These are phyloP conservation scores for Torymus aiolomorphi DNA, from an alignment of 2,888 invertebrate genomes.

Conservation along the genomic window DNA sequence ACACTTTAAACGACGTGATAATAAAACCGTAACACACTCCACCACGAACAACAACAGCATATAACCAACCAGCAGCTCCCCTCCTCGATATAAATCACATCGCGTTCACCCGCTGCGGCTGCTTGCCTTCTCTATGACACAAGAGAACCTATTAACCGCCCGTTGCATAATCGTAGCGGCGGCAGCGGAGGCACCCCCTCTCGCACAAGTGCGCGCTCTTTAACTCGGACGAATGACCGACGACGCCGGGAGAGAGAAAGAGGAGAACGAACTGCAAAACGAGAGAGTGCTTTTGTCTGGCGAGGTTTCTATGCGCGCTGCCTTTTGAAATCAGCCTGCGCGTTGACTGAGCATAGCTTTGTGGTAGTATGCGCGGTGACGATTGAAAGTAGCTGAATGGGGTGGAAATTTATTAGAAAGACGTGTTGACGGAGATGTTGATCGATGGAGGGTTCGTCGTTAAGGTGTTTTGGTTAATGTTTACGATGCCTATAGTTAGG, in stretches of 20 bases:
- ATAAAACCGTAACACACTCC: constrained; percentile 33
- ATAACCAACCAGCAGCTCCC: constrained; percentile 3
- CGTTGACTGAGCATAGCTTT: too few relatives aligned
- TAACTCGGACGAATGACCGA: not conserved
- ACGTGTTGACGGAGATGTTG: too few relatives aligned
- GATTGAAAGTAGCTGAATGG: too few relatives aligned
- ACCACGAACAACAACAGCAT: constrained; percentile 2
- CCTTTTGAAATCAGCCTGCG: too few relatives aligned
- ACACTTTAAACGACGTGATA: constrained; percentile 12
- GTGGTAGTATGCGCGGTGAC: too few relatives aligned
- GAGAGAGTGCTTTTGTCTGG: too few relatives aligned
- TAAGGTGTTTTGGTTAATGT: too few relatives aligned
- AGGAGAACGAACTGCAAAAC: not conserved
- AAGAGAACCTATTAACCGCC: constrained; percentile 65
- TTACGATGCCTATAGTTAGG: too few relatives aligned
- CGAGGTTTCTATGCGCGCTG: too few relatives aligned
- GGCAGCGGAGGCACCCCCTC: too few relatives aligned
- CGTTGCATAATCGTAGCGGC: constrained; percentile 65
- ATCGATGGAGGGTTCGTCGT: too few relatives aligned
- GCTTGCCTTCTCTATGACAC: constrained; percentile 62
- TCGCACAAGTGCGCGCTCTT: not conserved
- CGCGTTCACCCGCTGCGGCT: constrained; percentile 36
- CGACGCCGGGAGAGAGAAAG: not conserved
- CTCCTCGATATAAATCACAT: constrained; percentile 37
- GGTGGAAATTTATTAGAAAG: too few relatives aligned